These are phyloP conservation scores for Lasioglossum oenotherae DNA, from an alignment of 2,888 invertebrate species.

Conservation along the genomic window DNA sequence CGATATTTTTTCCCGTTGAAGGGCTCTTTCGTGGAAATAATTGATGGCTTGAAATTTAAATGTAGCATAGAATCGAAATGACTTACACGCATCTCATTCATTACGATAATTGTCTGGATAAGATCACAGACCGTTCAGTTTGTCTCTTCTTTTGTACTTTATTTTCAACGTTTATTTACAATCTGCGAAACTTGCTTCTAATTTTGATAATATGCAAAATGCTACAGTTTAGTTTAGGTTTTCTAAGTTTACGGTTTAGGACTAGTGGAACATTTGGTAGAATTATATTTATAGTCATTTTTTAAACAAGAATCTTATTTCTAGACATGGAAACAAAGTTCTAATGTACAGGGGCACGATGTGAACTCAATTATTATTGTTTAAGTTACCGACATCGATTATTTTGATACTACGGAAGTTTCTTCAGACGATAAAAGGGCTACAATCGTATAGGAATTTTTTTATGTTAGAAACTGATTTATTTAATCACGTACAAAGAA, in stretches of 20 bases:
- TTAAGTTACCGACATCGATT: constrained; percentile 28
- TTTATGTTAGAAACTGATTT: background rate
- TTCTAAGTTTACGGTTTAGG: background rate
- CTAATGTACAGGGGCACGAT: constrained; percentile 51
- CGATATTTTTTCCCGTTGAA: background rate
- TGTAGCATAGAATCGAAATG: background rate
- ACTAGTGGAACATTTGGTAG: constrained; percentile 20
- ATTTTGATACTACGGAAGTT: constrained; percentile 15
- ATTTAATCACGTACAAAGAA: background rate
- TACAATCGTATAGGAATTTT: background rate
- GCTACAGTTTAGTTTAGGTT: background rate
- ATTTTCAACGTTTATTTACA: background rate
- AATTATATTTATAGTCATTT: constrained; percentile 47
- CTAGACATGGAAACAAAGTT: constrained; percentile 64
- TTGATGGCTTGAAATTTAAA: background rate
- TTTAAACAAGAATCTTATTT: constrained; percentile 74
- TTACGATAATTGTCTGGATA: background rate
- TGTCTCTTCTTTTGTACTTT: constrained; percentile 9
- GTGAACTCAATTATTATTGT: constrained; percentile 51
- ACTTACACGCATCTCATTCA: background rate
- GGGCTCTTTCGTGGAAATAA: background rate
- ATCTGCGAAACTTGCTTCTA: background rate
- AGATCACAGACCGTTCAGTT: background rate
- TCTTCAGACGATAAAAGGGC: background rate
- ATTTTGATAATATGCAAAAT: background rate